Percentiles rank a stretch among this genome's conserved stretches.
These are phyloP conservation scores for Laothoe populi DNA, from an alignment of 2,888 invertebrate species.

Conservation along the genomic window DNA sequence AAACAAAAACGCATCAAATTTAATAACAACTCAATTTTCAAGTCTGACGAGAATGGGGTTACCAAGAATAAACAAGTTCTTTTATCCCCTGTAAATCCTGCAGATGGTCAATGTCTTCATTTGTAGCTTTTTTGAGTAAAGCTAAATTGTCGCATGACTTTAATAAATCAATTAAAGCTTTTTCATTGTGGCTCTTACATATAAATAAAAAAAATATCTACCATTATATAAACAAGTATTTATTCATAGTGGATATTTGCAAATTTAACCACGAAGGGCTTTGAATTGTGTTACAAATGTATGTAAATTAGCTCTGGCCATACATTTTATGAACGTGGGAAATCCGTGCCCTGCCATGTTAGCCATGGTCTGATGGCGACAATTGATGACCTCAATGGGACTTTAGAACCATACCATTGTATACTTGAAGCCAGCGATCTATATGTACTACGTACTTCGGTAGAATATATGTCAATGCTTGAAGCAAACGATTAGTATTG, in stretches of 20 bases:
- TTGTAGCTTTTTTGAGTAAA: neutral
- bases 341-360: constrained; percentile 48
- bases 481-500: no score
- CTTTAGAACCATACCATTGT: constrained; percentile 35
- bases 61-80: no score
- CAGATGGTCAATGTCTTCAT: neutral
- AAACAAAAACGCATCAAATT: no score
- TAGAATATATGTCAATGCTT: no score
- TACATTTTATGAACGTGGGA: constrained; percentile 50
- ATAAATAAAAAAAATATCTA: constrained; percentile 2
- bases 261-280: neutral
- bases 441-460: constrained; percentile 4
- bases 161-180: neutral
- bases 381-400: constrained; percentile 56
- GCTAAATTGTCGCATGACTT: constrained; percentile 8
- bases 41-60: no score
- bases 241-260: neutral
- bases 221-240: neutral
- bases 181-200: neutral
- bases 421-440: constrained; percentile 4
- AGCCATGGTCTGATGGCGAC: constrained; percentile 48
- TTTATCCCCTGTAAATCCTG: neutral
- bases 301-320: constrained; percentile 36
- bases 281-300: constrained; percentile 30
- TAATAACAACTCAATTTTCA: no score